Evolutionary conservation across 1,140 invertebrate species (phyloP), one percentile per base, ranked within the genome.

Genomic region (Lucilia sericata): DNA sequence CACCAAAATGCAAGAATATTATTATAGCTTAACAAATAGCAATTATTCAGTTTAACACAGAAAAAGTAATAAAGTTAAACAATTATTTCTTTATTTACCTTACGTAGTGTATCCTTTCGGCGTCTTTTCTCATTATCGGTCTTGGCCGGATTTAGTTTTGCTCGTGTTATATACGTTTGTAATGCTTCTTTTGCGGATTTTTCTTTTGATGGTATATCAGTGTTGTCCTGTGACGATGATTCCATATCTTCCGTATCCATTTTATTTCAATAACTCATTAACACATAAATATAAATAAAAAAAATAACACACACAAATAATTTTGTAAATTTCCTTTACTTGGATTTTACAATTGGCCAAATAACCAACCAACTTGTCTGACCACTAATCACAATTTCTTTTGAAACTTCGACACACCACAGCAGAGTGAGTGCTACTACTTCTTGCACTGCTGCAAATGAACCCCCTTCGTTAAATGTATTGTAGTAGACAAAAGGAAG

Each of bases 81-180:
- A 42, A 42, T 42, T 42, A 60, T 60, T 60, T 30, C 25, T 30
- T 78, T 88, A 88, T 88, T 89, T 90, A 90, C 89, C 88, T 87
- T 90, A 86, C 89, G 87, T 85, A 88, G 88, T 47, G 88, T 86
- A 88, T 90, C 89, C 87, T 90, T 90, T 70, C 88, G 88, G 60
- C 88, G 85, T 47, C 89, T 86, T 83, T 90, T 90, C 84, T 90
- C 89, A 51, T 90, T 90, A 74, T 90, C 89, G 83, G 88, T 90
- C 60, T 90, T 90, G 7, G 86, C 88, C 36, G 89, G 89, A 88
- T 89, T 88, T 84, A 90, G 82, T 86, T 90, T 90, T 34, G 88
- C 88, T 65, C 89, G 84, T 81, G 89, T 90, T 86, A 90, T 88
- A 85, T 90, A 90, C 82, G 89, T 85, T 83, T 89, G 88, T 49